A percentile compares a stretch with the other conserved stretches of the same genome.
Conservation (phyloP, 2,797 vertebrate genomes). For the Ciconia nigra region DNA sequence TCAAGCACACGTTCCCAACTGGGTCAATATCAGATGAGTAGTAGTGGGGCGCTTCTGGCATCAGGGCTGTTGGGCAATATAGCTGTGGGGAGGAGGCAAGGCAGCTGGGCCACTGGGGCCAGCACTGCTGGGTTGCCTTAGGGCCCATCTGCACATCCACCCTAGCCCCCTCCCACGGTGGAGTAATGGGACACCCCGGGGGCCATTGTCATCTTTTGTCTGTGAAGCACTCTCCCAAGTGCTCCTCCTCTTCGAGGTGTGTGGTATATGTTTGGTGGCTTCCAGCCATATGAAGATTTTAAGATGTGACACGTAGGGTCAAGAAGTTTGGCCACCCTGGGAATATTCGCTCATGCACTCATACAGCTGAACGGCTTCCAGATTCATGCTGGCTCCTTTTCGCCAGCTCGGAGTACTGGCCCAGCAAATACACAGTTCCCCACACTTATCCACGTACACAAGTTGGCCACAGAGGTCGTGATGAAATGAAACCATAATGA, state of each 20-base stretch:
- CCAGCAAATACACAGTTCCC: background rate
- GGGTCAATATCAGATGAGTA: background rate
- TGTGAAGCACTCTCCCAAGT: background rate
- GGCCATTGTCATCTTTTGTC: background rate
- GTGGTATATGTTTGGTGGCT: background rate
- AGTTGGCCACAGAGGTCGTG: background rate
- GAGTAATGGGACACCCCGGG: background rate
- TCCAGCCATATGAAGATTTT: background rate
- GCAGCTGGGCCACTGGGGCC: background rate
- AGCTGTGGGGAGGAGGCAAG: background rate
- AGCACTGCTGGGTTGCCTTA: background rate
- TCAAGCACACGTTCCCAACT: background rate
- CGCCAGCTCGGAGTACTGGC: background rate
- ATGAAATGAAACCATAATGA: background rate
- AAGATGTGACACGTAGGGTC: background rate
- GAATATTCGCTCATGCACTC: background rate
- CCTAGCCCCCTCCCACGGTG: background rate
- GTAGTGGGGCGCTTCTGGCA: background rate
- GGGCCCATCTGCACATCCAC: background rate
- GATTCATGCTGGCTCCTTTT: background rate
- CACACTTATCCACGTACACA: background rate
- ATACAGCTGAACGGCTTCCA: background rate
- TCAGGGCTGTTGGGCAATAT: background rate
- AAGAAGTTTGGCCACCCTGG: background rate
- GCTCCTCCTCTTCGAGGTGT: background rate